Evolutionary conservation across 2,113 vertebrate genomes (phyloP), one percentile per base, ranked within the genome.

Genomic region (Sceloporus tristichus): DNA sequence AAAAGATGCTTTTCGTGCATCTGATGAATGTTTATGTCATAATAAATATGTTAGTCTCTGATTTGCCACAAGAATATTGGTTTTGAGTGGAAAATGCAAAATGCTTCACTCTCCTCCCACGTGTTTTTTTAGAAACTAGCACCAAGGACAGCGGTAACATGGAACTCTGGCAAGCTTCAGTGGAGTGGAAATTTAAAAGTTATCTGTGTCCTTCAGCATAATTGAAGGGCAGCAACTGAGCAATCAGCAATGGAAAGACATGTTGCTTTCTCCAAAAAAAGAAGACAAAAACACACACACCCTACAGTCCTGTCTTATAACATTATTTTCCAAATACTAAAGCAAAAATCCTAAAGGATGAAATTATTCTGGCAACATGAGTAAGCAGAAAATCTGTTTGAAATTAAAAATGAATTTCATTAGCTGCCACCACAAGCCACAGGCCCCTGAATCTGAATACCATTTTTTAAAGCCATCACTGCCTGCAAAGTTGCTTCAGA

Each of bases 201-300:
- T 34, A 59, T 78, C 59, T 78, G 19, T 48, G 74, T 18, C 76
- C 40, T 86, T 86, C 75, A 53, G 76, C 29, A 78, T 40, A 77
- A 79, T 59, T 34, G 75, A 79, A 86, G 29, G 42, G 62, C 59
- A 77, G 73, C 19, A 88, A 77, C 42, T 38, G 14, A 54, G 23
- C 25, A 84, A n/a, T 0, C 0, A 0, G 62, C 68, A 66, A 25
- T 10, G 0, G 42, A 40, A 48, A 1, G 19, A 38, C 23, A 73
- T 4, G 0, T n/a, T 76, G 29, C 14, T 73, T 42, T 0, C 1
- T 25, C 23, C 10, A n/a, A 4, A 48, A 4, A 48, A 75, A 65
- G 9, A 1, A 8, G 23, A 66, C 10, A 6, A 53, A 78, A 75
- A 13, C 4, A 59, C n/a, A 7, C 7, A 3, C 11, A n/a, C 1